phyloP scores from a whole-genome alignment of 2,113 vertebrate species.

The Calidris pugnax region DNA sequence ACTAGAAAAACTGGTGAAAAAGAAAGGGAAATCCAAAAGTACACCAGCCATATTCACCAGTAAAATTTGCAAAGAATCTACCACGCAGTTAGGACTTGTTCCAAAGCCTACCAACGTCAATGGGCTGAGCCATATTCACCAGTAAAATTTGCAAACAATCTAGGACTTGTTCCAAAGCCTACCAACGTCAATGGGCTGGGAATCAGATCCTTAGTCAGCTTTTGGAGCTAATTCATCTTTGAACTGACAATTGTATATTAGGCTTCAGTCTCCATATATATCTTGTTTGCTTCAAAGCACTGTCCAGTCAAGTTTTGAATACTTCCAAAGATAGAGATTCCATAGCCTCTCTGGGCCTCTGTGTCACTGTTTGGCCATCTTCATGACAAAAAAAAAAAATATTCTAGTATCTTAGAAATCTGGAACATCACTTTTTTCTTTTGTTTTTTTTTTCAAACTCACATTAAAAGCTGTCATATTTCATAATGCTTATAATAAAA shows the following conservation, averaged over 20 bases:
- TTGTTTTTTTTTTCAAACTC: not conserved
- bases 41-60: not conserved
- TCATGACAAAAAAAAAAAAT: not conserved
- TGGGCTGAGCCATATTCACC: not conserved
- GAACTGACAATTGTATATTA: not conserved
- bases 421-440: not conserved
- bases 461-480: not conserved
- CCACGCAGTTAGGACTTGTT: not conserved
- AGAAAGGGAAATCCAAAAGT: not conserved
- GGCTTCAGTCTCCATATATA: not conserved
- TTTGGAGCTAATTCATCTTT: not conserved
- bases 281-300: not conserved
- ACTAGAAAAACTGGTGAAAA: not conserved
- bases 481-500: not conserved
- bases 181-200: not conserved
- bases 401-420: not conserved
- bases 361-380: not conserved
- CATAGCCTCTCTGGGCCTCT: not conserved
- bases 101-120: not conserved
- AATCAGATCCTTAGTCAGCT: constrained; percentile 5
- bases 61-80: not conserved
- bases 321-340: not conserved
- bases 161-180: not conserved
- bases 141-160: not conserved
- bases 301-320: not conserved